Evolutionary conservation across 2,888 invertebrate genomes (phyloP).

Genomic region (Pediacus dermestoides): DNA sequence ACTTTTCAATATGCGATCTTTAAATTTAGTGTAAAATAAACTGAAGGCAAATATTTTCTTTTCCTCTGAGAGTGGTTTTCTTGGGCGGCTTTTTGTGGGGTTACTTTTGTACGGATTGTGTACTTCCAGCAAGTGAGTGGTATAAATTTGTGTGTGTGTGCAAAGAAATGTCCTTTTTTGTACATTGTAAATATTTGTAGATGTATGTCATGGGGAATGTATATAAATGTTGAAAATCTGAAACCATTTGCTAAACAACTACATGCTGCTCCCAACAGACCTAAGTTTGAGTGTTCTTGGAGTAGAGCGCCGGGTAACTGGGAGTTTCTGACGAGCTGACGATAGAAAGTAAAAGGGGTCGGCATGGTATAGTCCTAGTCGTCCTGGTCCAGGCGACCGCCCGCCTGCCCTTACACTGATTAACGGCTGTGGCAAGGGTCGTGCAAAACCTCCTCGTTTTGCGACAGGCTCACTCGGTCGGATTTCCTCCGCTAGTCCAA

Average conservation of each 20-base stretch:
- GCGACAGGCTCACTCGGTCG: constrained; percentile 29
- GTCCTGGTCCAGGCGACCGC: too few species aligned
- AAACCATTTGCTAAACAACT: constrained; percentile 7
- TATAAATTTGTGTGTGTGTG: too few species aligned
- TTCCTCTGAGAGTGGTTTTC: too few species aligned
- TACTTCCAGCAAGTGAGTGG: neutral
- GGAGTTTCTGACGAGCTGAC: constrained; percentile 1
- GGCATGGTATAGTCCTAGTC: neutral
- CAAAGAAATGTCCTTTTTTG: neutral
- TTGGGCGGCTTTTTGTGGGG: too few species aligned
- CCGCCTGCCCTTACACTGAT: constrained; percentile 25
- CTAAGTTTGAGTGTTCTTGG: constrained; percentile 6
- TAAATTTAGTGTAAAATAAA: too few species aligned
- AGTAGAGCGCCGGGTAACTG: constrained; percentile 5
- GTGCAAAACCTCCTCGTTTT: constrained; percentile 30
- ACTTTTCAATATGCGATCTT: too few species aligned
- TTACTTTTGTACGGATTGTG: too few species aligned
- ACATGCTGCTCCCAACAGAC: constrained; percentile 5
- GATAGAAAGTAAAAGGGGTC: constrained; percentile 8
- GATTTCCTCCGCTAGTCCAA: constrained; percentile 34
- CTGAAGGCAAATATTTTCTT: too few species aligned
- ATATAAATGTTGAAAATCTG: constrained; percentile 6
- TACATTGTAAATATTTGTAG: constrained; percentile 4
- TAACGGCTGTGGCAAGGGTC: constrained; percentile 30
- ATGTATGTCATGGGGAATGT: constrained; percentile 4